A percentile compares a stretch with the other conserved stretches of the same genome.
Evolutionary conservation across 2,888 invertebrate species (phyloP).

Genomic region (Phortica okadai): DNA sequence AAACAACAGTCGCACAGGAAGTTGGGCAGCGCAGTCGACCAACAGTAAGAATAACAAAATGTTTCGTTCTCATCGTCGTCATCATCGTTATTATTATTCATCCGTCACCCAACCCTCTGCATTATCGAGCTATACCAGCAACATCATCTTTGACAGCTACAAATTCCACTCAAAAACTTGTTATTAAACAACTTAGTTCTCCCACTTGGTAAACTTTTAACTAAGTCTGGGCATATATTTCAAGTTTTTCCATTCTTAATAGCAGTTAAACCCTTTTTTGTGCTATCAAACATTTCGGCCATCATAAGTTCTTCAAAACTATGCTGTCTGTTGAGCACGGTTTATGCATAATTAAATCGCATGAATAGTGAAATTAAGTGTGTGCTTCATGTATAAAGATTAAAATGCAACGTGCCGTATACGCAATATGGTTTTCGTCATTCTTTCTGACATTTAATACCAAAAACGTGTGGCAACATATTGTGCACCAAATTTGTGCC

Average conservation of each 20-base stretch:
- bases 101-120: no score
- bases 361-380: not conserved
- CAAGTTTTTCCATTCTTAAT: not conserved
- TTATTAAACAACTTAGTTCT: not conserved
- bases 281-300: not conserved
- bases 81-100: no score
- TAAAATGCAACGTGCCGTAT: not conserved
- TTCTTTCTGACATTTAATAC: not conserved
- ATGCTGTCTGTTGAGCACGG: not conserved
- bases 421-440: not conserved
- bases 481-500: no score
- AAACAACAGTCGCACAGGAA: no score
- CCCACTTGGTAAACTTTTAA: not conserved
- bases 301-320: not conserved
- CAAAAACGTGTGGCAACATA: not conserved
- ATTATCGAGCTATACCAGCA: no score
- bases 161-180: no score
- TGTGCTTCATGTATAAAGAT: not conserved
- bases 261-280: not conserved
- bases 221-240: constrained; percentile 4
- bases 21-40: no score
- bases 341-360: not conserved
- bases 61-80: no score
- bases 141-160: no score
- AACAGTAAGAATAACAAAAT: no score